phyloP scores from a whole-genome alignment of 2,113 vertebrate genomes.

The Sceloporus undulatus region DNA sequence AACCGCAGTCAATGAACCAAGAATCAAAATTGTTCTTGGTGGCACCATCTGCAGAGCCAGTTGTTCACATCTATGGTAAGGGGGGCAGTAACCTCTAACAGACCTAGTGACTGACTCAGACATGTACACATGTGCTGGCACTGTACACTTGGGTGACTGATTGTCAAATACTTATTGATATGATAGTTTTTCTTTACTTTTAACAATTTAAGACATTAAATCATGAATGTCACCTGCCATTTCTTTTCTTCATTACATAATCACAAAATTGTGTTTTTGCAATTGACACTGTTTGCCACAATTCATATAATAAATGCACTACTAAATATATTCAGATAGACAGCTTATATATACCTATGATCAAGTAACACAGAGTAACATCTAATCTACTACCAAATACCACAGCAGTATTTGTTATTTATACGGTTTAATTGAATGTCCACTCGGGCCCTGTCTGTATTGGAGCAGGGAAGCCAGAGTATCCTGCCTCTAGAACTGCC shows the following conservation, averaged over 20 bases:
- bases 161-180: background rate
- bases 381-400: too few species aligned
- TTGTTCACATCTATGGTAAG: background rate
- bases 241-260: background rate
- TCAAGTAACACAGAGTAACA: too few species aligned
- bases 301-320: background rate
- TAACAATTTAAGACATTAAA: background rate
- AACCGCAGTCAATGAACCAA: background rate
- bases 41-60: too few species aligned
- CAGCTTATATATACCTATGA: too few species aligned
- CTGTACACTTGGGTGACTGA: background rate
- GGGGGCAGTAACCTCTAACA: too few species aligned
- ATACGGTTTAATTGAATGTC: too few species aligned
- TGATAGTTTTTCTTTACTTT: background rate
- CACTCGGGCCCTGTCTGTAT: too few species aligned
- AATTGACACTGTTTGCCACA: background rate
- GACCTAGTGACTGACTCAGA: background rate
- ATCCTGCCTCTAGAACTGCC: too few species aligned
- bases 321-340: too few species aligned
- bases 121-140: background rate
- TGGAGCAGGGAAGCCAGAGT: too few species aligned
- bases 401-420: too few species aligned
- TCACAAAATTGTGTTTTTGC: background rate
- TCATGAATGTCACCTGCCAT: background rate
- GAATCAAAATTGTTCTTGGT: too few species aligned